These are phyloP conservation scores for Nycticebus coucang DNA, from an alignment of 2,113 vertebrate species.

Conservation along the genomic window DNA sequence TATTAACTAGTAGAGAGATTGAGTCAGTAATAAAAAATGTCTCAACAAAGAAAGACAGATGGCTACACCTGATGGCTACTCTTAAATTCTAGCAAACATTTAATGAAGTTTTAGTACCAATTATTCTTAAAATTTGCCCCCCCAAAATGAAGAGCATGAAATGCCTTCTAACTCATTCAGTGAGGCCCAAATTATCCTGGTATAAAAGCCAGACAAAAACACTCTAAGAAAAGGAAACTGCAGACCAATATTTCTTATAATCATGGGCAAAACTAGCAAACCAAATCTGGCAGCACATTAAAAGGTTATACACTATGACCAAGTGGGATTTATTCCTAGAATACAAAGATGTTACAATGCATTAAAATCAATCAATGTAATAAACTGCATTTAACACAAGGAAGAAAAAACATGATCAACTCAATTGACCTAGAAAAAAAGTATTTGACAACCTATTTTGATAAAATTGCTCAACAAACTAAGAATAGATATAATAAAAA, in stretches of 20 bases:
- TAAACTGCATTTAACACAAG: neutral
- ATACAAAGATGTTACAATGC: neutral
- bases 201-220: neutral
- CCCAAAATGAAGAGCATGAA: neutral
- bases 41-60: neutral
- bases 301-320: neutral
- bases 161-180: neutral
- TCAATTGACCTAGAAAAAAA: neutral
- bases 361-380: neutral
- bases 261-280: neutral
- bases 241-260: neutral
- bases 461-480: neutral
- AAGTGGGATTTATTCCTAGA: neutral
- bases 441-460: neutral
- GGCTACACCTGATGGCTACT: neutral
- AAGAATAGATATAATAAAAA: neutral
- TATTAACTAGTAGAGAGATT: neutral
- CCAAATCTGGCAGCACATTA: neutral
- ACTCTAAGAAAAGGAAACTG: neutral
- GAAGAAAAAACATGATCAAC: neutral
- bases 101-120: neutral
- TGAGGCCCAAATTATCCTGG: neutral
- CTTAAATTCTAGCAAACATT: neutral
- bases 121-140: neutral
- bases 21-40: neutral